A percentile compares a stretch with the other conserved stretches of the same genome.
Conservation (phyloP, 1,140 invertebrate genomes). For the Zaprionus lachaisei region DNA sequence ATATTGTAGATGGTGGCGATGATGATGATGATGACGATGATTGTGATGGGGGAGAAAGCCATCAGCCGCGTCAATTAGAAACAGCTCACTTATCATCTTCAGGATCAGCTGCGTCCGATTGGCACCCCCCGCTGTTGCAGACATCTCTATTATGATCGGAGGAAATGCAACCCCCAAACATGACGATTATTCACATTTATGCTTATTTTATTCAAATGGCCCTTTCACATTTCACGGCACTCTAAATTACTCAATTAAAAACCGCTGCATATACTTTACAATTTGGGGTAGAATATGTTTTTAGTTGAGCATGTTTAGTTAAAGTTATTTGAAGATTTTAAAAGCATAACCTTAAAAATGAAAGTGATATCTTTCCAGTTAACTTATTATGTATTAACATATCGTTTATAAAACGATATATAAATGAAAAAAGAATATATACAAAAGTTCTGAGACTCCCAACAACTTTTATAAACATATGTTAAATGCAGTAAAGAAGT, state of each 20-base stretch:
- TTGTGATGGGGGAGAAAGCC: constrained; percentile 11
- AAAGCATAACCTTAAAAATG: background rate
- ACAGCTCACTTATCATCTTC: constrained; percentile 48
- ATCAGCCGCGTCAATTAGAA: constrained; percentile 61
- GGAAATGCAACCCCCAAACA: constrained; percentile 38
- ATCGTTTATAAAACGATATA: too few species aligned
- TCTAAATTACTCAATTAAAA: constrained; percentile 53
- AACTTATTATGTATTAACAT: too few species aligned
- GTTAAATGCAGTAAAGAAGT: too few species aligned
- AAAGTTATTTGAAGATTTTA: background rate
- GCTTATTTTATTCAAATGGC: constrained; percentile 61
- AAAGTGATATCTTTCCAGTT: background rate
- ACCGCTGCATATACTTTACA: constrained; percentile 9
- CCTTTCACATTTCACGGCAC: constrained; percentile 29
- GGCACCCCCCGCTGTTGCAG: constrained; percentile 58
- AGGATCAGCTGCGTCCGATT: constrained; percentile 48
- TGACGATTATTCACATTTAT: constrained; percentile 47
- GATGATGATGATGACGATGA: background rate
- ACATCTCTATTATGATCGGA: constrained; percentile 62
- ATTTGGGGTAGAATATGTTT: background rate
- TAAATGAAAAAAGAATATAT: too few species aligned
- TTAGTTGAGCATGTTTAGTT: background rate
- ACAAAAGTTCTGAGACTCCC: too few species aligned
- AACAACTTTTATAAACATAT: too few species aligned
- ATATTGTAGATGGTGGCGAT: background rate